Base-by-base conservation (phyloP, 1,140 invertebrate species). In the Brachionus sp. region DNA sequence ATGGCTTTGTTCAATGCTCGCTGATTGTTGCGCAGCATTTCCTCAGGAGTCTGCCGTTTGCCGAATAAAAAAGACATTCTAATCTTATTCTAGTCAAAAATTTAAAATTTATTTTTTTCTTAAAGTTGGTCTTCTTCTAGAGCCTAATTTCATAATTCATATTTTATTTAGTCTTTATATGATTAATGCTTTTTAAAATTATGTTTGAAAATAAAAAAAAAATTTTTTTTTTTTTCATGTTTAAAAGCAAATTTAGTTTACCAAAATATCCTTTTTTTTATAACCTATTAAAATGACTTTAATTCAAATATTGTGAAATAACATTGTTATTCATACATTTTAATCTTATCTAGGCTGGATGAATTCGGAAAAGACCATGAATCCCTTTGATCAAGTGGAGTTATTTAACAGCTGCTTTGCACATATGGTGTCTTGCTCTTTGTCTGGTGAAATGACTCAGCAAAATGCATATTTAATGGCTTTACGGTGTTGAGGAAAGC, bases 1-100 rank as follows among this genome's bases (percentile, higher is more conserved):
- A 99, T 98, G 3, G 97, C 97, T 90, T 97, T 98, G 87, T 96
- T 98, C n/a, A 99, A 90, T 19, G 97, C 95, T 84, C 97, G 91
- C 89, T 99, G 97, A 90, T 99, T 99, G 89, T 98, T 96, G 82
- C 96, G 91, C 23, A 99, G 91, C 94, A 99, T 94, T 89, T 99
- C 96, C 87, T 98, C 96, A 2, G 97, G 97, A 5, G 95, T 96
- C 88, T 98, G 93, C 66, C 93, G 92, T 87, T 95, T 94, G 53
- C 97, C 97, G 91, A 99, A 99, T 86, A 99, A 90, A 94, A 80
- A 80, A 19, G 77, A 80, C 77, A 80, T 80, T 62, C 23, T 80
- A 5, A 33, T 35, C 44, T 75, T 13, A n/a, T 46, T 75, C 44
- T 44, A 37, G n/a, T 16, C 4, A 39, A 70, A 37, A 46, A 0